Base-by-base conservation (phyloP, 2,113 vertebrate species). In the Gymnobelideus leadbeateri region DNA sequence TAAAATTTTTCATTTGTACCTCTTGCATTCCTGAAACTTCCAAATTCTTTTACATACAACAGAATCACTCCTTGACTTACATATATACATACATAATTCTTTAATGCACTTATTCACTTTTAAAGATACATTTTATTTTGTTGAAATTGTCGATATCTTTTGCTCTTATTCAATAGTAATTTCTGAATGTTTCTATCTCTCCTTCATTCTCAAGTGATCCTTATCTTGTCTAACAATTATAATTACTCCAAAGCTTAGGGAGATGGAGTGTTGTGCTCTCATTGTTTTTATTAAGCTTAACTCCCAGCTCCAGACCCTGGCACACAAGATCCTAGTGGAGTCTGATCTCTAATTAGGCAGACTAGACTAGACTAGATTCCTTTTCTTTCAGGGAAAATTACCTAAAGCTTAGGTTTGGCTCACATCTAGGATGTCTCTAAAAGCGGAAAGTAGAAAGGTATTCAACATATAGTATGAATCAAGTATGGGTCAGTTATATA, bases 21-120 rank as follows among this genome's bases (percentile, higher is more conserved):
- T 94, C 57, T 93, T 43, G 89, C 3, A 14, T 91, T 57, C 91
- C 43, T 94, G 94, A 31, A 28, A 11, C 8, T 52, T 95, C 57
- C 50, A 51, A 10, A 92, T 91, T 37, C 37, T 46, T 28, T 90
- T 94, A 91, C 23, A 92, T 89, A n/a, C 49, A 43, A 52, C 46
- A 94, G 90, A 93, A 96, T 95, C 92, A 77, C 61, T 77, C 61
- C 0, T 77, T 77, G 61, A 77, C 6, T 77, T 77, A 77, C 3
- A 77, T n/a, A n/a, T 19, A 77, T 19, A n/a, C 12, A n/a, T 19
- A 77, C 7, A n/a, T 7, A 19, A 3, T n/a, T n/a, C 37, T 19
- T 77, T 77, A 19, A n/a, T 68, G 5, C n/a, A 16, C 57, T 61
- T 61, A 61, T 68, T 68, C 14, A 68, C 31, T n/a, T 68, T n/a